Conservation (phyloP, 1,140 invertebrate species). For the Musca domestica region DNA sequence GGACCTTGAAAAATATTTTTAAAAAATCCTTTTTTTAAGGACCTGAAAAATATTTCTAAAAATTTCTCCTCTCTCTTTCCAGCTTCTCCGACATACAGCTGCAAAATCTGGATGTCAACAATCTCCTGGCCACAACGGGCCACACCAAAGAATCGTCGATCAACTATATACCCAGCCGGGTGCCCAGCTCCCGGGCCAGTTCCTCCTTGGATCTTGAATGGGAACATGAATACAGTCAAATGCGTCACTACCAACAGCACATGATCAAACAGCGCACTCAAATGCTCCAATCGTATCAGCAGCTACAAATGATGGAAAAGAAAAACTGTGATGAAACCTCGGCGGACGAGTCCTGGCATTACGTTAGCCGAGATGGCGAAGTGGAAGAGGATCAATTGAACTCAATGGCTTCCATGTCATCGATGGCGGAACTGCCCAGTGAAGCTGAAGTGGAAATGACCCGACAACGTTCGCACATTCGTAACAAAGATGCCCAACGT, state of each 20-base stretch:
- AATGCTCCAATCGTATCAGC: constrained; percentile 5
- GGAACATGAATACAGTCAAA: constrained; percentile 46
- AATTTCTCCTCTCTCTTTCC: neutral
- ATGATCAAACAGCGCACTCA: neutral
- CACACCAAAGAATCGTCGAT: constrained; percentile 42
- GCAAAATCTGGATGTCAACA: constrained; percentile 45
- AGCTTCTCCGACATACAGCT: constrained; percentile 41
- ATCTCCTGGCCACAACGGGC: constrained; percentile 34
- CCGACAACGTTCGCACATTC: neutral
- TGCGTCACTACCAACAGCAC: constrained; percentile 14
- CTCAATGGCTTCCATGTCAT: neutral
- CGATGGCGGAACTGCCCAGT: neutral
- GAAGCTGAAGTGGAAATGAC: neutral
- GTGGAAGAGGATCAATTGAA: constrained; percentile 5
- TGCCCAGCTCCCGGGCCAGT: constrained; percentile 40
- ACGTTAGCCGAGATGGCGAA: neutral
- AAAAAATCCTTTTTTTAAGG: no score
- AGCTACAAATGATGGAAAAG: neutral
- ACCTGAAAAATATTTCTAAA: no score
- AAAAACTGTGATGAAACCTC: constrained; percentile 1
- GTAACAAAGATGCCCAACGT: neutral
- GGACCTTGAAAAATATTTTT: no score
- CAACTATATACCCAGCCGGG: constrained; percentile 31
- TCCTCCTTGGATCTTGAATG: constrained; percentile 50
- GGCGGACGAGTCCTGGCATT: constrained; percentile 13